phyloP scores from a whole-genome alignment of 2,113 vertebrate genomes.

The Rhodinocichla rosea region DNA sequence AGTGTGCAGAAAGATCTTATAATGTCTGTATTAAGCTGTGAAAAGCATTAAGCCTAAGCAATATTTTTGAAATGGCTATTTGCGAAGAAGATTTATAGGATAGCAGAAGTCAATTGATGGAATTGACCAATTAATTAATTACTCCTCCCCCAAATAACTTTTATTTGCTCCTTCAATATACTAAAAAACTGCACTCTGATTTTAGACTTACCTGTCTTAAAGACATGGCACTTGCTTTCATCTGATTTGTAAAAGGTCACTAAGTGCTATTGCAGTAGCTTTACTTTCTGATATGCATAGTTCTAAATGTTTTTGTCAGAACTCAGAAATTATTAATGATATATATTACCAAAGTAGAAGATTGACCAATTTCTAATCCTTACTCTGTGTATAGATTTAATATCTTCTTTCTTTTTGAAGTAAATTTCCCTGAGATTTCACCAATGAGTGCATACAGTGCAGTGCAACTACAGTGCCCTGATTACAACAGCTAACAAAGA shows the following conservation, averaged over 20 bases:
- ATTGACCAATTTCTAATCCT: background rate
- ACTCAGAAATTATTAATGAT: background rate
- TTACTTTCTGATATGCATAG: background rate
- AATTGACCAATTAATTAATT: background rate
- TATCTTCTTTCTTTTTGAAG: background rate
- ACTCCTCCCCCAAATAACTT: background rate
- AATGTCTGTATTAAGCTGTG: background rate
- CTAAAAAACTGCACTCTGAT: background rate
- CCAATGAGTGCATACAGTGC: fast-evolving
- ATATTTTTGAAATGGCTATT: background rate
- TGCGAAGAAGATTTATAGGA: background rate
- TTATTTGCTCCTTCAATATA: background rate
- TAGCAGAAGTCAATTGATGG: background rate
- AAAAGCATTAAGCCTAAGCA: background rate
- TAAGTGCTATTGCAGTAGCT: background rate
- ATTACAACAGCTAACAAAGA: background rate
- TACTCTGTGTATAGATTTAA: background rate
- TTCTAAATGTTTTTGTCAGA: background rate
- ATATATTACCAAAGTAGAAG: background rate
- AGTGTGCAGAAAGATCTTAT: background rate
- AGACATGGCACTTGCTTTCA: background rate
- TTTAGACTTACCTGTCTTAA: background rate
- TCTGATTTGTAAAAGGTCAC: background rate
- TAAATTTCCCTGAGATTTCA: background rate
- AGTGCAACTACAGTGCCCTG: too few species aligned